phyloP scores from a whole-genome alignment of 2,797 vertebrate species.

The Esox masquinongy region DNA sequence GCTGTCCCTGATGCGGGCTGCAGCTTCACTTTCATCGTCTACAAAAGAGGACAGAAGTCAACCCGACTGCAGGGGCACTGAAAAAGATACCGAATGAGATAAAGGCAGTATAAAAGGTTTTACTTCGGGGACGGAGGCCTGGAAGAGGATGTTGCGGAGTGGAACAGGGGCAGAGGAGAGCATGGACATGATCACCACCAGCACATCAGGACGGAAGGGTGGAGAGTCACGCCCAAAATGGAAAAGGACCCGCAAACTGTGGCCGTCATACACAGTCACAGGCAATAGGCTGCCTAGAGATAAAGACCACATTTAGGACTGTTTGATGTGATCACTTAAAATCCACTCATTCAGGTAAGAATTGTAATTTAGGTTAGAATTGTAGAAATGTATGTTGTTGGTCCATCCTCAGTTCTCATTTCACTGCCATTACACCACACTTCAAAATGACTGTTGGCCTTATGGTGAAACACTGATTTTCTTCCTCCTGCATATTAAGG shows the following conservation, averaged over 20 bases:
- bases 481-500: too few relatives aligned
- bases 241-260: slow-evolving; percentile 93
- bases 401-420: too few relatives aligned
- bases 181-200: slow-evolving; percentile 98
- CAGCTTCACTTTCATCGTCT: slow-evolving; percentile 95
- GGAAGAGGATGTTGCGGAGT: slow-evolving; percentile 88
- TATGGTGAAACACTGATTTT: too few relatives aligned
- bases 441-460: too few relatives aligned
- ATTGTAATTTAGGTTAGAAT: too few relatives aligned
- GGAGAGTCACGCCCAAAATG: slow-evolving; percentile 91
- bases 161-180: slow-evolving; percentile 91
- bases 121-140: slow-evolving; percentile 92
- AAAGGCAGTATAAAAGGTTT: slow-evolving; percentile 10
- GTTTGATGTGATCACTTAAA: not conserved
- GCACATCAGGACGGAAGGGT: slow-evolving; percentile 83
- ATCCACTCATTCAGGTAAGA: too few relatives aligned
- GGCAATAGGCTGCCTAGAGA: slow-evolving; percentile 89
- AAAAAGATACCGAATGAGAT: not conserved
- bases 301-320: not conserved
- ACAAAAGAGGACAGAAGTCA: not conserved
- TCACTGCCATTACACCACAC: too few relatives aligned
- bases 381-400: too few relatives aligned
- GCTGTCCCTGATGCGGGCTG: slow-evolving; percentile 92
- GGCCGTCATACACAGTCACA: slow-evolving; percentile 92
- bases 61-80: not conserved